These are phyloP conservation scores for Brachionus paranguensis DNA, from an alignment of 1,140 invertebrate genomes.

Conservation along the genomic window DNA sequence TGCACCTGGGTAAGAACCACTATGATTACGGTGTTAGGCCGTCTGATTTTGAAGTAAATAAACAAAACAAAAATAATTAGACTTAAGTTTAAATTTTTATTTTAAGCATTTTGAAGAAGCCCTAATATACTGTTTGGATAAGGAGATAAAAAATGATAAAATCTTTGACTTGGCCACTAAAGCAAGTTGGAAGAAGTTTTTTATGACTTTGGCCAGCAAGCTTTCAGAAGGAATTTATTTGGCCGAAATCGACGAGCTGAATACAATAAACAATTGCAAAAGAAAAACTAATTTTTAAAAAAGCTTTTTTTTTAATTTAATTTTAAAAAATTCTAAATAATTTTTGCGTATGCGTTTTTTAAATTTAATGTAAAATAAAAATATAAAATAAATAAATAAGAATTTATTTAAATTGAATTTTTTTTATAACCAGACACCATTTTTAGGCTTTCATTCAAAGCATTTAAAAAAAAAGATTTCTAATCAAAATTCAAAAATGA, in stretches of 20 bases:
- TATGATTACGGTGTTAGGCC: background rate
- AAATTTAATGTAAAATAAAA: background rate
- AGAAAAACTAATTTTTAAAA: background rate
- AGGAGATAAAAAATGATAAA: background rate
- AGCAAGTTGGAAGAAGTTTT: slow-evolving; percentile 28
- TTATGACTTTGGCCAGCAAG: background rate
- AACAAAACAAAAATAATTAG: background rate
- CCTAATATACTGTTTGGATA: background rate
- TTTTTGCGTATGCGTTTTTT: background rate
- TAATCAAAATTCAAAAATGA: no score
- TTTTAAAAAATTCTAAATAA: no score
- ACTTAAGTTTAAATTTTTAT: background rate
- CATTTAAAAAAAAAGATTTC: no score
- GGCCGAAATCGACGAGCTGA: background rate
- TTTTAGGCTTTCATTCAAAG: no score
- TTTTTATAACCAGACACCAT: no score
- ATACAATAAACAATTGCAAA: background rate
- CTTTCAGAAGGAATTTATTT: slow-evolving; percentile 18
- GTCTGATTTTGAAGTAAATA: background rate
- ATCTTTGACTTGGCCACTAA: background rate
- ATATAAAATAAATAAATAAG: no score
- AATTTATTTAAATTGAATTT: no score
- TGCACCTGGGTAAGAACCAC: slow-evolving; percentile 6
- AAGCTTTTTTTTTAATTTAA: no score
- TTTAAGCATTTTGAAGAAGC: slow-evolving; percentile 21